These are phyloP conservation scores for Girardia tigrina DNA, from an alignment of 2,888 invertebrate genomes.

Conservation along the genomic window DNA sequence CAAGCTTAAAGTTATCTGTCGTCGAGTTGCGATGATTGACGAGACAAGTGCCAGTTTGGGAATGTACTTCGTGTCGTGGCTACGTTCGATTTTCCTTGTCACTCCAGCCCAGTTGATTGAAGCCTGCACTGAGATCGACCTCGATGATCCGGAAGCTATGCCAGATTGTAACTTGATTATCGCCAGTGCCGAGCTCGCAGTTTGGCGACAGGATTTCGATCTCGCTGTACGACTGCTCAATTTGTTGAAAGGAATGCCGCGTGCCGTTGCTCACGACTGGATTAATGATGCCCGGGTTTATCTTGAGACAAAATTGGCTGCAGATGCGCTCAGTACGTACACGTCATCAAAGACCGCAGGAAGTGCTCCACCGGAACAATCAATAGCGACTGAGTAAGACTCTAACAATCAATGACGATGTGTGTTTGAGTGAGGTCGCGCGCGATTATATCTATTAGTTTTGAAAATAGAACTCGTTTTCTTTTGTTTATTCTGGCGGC, in stretches of 20 bases:
- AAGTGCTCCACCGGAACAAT: background rate
- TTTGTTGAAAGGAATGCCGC: constrained; percentile 72
- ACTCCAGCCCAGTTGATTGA: constrained; percentile 52
- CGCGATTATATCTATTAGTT: too few relatives aligned
- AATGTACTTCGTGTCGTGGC: constrained; percentile 66
- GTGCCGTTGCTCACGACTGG: constrained; percentile 71
- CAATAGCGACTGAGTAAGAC: too few relatives aligned
- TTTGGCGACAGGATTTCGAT: constrained; percentile 73
- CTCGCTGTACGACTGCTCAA: constrained; percentile 70
- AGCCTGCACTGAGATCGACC: constrained; percentile 44
- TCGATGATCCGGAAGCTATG: constrained; percentile 40
- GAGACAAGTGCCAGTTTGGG: constrained; percentile 71
- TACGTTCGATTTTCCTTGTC: constrained; percentile 66
- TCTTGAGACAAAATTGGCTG: constrained; percentile 76
- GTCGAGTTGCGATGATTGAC: constrained; percentile 70
- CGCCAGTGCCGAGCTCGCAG: constrained; percentile 67
- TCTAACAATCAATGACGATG: too few relatives aligned
- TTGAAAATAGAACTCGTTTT: too few relatives aligned
- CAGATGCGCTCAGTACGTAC: constrained; percentile 73
- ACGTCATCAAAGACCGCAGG: constrained; percentile 58
- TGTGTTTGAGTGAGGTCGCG: too few relatives aligned
- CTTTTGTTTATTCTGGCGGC: too few relatives aligned
- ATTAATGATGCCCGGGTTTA: constrained; percentile 66
- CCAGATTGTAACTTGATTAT: constrained; percentile 76
- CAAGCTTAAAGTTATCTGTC: constrained; percentile 58